Percentiles rank a stretch among this genome's conserved stretches.
These are phyloP conservation scores for Trogon surrucura DNA, from an alignment of 2,113 vertebrate species.

Conservation along the genomic window DNA sequence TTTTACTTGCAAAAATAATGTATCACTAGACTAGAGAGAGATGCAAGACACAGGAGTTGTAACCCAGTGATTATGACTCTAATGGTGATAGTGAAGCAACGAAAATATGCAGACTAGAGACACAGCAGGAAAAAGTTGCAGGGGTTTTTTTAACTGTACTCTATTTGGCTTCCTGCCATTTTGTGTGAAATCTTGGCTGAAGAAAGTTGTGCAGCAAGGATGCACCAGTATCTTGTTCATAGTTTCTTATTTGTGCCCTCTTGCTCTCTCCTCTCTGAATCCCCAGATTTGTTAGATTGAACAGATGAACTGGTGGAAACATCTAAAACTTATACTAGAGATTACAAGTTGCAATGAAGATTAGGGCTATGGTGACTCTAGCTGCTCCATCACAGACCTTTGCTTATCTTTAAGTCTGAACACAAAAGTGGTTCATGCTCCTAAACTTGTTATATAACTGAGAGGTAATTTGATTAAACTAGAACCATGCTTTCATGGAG, in stretches of 20 bases:
- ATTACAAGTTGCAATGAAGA: neutral
- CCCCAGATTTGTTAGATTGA: neutral
- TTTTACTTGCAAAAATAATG: neutral
- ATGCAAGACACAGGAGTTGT: neutral
- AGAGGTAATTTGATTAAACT: neutral
- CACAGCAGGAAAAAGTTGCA: neutral
- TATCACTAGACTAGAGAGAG: neutral
- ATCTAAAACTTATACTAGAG: neutral
- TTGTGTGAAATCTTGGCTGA: neutral
- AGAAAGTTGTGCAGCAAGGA: neutral
- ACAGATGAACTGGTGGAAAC: neutral
- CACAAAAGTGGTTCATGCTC: neutral
- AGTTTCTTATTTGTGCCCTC: neutral
- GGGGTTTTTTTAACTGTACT: neutral
- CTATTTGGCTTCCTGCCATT: neutral
- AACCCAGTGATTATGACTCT: neutral
- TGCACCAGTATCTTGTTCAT: neutral
- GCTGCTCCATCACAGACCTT: neutral
- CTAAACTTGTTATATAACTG: neutral
- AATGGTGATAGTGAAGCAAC: neutral
- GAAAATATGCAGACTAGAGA: neutral
- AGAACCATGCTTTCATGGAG: neutral
- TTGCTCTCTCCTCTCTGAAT: neutral
- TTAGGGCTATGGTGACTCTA: neutral
- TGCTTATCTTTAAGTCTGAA: neutral